These are phyloP conservation scores for Python bivittatus DNA, from an alignment of 2,113 vertebrate species.

Conservation along the genomic window DNA sequence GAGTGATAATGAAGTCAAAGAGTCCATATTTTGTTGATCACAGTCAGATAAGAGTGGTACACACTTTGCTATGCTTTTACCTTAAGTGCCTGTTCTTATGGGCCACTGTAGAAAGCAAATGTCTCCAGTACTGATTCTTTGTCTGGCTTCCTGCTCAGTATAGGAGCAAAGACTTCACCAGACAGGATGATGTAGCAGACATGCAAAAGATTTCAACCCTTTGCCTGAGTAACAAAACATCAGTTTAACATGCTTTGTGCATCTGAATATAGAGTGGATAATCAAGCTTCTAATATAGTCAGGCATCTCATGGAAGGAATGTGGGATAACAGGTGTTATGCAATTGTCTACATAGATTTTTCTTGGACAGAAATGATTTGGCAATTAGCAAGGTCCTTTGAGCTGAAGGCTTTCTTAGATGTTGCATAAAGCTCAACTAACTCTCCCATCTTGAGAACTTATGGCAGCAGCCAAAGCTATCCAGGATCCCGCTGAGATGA, in stretches of 20 bases:
- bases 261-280: not conserved
- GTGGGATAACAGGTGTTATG: not conserved
- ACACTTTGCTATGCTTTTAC: not conserved
- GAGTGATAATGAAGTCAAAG: not conserved
- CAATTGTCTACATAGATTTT: not conserved
- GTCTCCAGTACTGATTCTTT: not conserved
- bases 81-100: not conserved
- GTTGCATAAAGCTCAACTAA: not conserved
- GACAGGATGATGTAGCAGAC: not conserved
- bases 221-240: not conserved
- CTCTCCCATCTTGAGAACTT: constrained; percentile 1
- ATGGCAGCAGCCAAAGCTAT: not conserved
- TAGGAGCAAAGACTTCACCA: not conserved
- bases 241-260: not conserved
- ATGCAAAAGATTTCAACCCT: not conserved
- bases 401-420: constrained; percentile 11
- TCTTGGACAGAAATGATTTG: not conserved
- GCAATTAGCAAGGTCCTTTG: not conserved
- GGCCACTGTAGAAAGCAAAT: not conserved
- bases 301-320: constrained; percentile 9
- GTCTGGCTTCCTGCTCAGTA: not conserved
- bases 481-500: not conserved
- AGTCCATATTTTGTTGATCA: not conserved
- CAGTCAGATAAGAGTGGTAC: not conserved
- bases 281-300: not conserved